A percentile compares a stretch with the other conserved stretches of the same genome.
Evolutionary conservation across 2,888 invertebrate species (phyloP).

Genomic region (Chorisops tibialis): DNA sequence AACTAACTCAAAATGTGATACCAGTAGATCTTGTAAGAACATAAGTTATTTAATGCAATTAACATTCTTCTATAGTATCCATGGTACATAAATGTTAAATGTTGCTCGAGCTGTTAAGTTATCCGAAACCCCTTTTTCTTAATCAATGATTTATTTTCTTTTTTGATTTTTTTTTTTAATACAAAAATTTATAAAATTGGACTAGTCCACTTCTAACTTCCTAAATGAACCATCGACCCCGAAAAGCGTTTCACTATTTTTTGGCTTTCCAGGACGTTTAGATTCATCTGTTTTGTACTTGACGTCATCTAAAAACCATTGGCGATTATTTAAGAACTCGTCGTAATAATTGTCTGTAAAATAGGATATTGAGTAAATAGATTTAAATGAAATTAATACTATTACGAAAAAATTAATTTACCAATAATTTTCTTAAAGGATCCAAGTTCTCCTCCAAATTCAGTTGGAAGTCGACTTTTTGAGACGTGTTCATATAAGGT

Average conservation of each 20-base stretch:
- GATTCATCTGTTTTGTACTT: conserved; percentile 33
- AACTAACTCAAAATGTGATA: too few relatives aligned
- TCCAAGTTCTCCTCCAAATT: conserved; percentile 32
- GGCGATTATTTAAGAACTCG: conserved; percentile 6
- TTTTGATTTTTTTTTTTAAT: too few relatives aligned
- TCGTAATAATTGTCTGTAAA: conserved; percentile 11
- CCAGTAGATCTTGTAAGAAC: too few relatives aligned
- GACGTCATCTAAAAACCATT: conserved; percentile 30
- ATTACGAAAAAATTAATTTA: background rate
- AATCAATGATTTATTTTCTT: too few relatives aligned
- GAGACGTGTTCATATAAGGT: conserved; percentile 32
- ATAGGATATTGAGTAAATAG: background rate
- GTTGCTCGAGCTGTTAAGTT: too few relatives aligned
- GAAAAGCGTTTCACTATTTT: conserved; percentile 29
- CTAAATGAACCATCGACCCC: conserved; percentile 34
- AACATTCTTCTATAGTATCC: too few relatives aligned
- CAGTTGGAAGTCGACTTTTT: conserved; percentile 29
- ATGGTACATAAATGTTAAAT: too few relatives aligned
- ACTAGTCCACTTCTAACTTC: conserved; percentile 34
- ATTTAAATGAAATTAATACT: background rate
- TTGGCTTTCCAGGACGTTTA: conserved; percentile 26
- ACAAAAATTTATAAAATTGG: conserved; percentile 20
- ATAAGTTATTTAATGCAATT: too few relatives aligned
- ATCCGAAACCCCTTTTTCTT: too few relatives aligned
- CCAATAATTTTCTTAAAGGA: conserved; percentile 22